Evolutionary conservation across 2,797 vertebrate species (phyloP).

Genomic region (Gephyroberyx darwinii): DNA sequence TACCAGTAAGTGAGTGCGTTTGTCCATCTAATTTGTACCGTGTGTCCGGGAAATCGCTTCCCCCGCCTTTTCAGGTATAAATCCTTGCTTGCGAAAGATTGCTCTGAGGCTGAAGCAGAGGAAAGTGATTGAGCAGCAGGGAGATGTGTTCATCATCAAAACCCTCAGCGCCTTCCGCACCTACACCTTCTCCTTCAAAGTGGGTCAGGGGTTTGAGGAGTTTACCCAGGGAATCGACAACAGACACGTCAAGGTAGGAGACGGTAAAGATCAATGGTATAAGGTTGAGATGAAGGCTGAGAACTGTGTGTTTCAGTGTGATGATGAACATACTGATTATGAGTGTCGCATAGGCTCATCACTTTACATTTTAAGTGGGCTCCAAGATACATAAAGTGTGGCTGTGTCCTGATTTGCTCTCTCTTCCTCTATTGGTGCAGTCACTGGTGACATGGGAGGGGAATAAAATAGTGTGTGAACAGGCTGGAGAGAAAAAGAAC

Average conservation of each 20-base stretch:
- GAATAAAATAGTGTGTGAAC: conserved; percentile 86
- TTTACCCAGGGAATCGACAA: conserved; percentile 88
- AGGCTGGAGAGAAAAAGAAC: conserved; percentile 89
- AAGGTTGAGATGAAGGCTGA: not conserved
- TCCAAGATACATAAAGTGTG: not conserved
- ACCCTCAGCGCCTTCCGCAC: conserved; percentile 83
- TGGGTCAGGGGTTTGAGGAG: conserved; percentile 88
- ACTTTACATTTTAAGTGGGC: not conserved
- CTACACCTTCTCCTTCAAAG: conserved; percentile 82
- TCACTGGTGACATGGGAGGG: conserved; percentile 87
- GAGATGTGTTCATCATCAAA: conserved; percentile 81
- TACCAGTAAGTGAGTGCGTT: not conserved
- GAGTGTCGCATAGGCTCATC: not conserved
- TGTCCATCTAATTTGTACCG: not conserved
- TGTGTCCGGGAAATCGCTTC: not conserved
- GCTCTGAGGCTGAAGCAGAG: conserved; percentile 84
- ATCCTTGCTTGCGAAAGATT: conserved; percentile 81
- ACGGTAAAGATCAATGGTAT: not conserved
- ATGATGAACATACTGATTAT: not conserved
- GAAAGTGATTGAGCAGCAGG: conserved; percentile 87
- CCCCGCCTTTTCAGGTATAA: conserved; percentile 77
- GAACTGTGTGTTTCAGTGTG: not conserved
- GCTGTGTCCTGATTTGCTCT: not conserved
- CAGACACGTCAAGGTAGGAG: conserved; percentile 85
- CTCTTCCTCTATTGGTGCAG: conserved; percentile 64